Base-by-base conservation (phyloP, 2,113 vertebrate genomes). In the Lepidiolamprologus cunningtoni region DNA sequence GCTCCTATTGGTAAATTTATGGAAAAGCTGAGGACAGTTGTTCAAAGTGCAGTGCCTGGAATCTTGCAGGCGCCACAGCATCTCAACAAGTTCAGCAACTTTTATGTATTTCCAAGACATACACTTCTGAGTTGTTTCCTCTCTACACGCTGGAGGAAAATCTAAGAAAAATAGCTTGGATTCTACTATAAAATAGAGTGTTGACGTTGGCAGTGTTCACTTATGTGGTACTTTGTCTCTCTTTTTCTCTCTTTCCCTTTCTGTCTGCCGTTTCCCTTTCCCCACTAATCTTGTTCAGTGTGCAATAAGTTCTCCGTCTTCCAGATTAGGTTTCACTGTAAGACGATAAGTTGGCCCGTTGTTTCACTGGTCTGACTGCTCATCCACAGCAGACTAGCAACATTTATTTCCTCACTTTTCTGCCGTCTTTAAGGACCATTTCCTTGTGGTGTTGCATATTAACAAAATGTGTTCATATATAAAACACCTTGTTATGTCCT, bases 71-170 rank as follows among this genome's bases (percentile, higher is more conserved):
- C 81, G 90, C 91, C 92, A 88, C 88, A 3, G 78, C 78, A 79
- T 89, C 89, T 91, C 90, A 91, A 91, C 86, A 86, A 89, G 82
- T 89, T 78, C 47, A 12, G 31, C 12, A 9, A 57, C 91, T 92
- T 93, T 93, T 35, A 93, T 92, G 90, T 52, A 87, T 80, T 89
- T 94, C 93, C 91, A 94, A 93, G 85, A 93, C 82, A 90, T 19
- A 91, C 92, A 92, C 63, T 86, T 91, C 10, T 4, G 82, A 89
- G 63, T 53, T 88, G 86, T 90, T 91, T 94, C 90, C 89, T 91
- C 79, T 21, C 28, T 26, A 89, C 81, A 85, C 21, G 57, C 82
- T 81, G 87, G 80, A 91, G 90, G 85, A 81, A 92, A 92, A 87
- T 83, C 52, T 47, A 63, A 91, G 90, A 86, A 85, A 88, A 91